Evolutionary conservation across 2,888 invertebrate genomes (phyloP), one percentile per base, ranked within the genome.

Genomic region (Pyrocoelia pectoralis): DNA sequence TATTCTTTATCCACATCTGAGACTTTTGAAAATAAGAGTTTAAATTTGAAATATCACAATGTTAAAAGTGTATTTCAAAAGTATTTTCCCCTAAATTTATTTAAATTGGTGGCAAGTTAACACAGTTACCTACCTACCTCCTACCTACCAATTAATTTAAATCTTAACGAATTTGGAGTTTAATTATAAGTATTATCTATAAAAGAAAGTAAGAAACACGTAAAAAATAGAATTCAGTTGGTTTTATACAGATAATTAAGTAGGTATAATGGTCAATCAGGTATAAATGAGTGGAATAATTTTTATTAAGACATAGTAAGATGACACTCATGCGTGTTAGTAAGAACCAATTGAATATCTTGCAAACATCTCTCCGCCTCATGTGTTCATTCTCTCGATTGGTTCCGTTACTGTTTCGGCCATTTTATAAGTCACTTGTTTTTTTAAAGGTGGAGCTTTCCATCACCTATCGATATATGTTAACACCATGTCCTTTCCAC

Each of bases 401-500:
- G 68, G 70, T 58, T 50, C 61, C 50, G 52, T 33, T 55, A 57
- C 10, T 10, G 56, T 33, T 55, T 58, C 70, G 46, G 70, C 70
- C 70, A 70, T 70, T 70, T 70, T 70, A 70, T 68, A 70, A 57
- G 46, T 48, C 29, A 46, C 38, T 58, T 68, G 67, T 61, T 68
- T 49, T 24, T 40, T 17, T 24, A 17, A 52, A 56, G 66, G 63
- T 57, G 66, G 66, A 57, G 66, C 40, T 52, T 55, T 53, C 55
- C 33, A 60, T 50, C 28, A 50, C 56, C 65, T 62, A 59, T 66
- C 61, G 56, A 68, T 71, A 67, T 67, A 70, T 71, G 69, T 70
- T 69, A 71, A 68, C 69, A 72, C 70, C 73, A 69, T 74, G 73
- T 74, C 73, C 70, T 73, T 76, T 76, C 73, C 75, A 74, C 70